Evolutionary conservation across 1,140 invertebrate species (phyloP), one percentile per base, ranked within the genome.

Genomic region (Scylla paramamosain): DNA sequence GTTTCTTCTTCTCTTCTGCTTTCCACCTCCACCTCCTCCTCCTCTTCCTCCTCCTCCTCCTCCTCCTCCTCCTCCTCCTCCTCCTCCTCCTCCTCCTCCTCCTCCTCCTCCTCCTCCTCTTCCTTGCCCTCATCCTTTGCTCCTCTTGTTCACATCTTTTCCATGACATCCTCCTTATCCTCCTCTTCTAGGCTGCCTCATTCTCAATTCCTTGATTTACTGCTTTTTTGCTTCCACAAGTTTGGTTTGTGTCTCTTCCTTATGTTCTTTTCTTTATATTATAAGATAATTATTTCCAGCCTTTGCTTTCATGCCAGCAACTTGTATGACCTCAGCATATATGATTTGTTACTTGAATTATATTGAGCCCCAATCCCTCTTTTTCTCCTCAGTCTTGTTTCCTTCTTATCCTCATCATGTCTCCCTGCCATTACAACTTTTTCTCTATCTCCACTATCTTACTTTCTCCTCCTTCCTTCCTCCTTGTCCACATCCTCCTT

Each of bases 1-100:
- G 20, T 91, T 28, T 39, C 46, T 91, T 67, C 28, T 39, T 91
- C 89, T 48, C 46, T 52, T 31, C 52, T 91, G 25, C 46, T 31
- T 20, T 95, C 12, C 92, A 84, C 67, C 92, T n/a, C 88, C 94
- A n/a, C 52, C 89, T 91, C 46, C 39, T 25, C 46, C 46, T 67
- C 7, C 25, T 67, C 29, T 20, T 91, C 25, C 16, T n/a, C 28
- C 10, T 14, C 6, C 16, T 52, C n/a, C 52, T 90, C 32, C n/a
- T 90, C 32, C 45, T 90, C 39, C n/a, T 45, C 32, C 88, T 90
- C 88, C 25, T 52, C 10, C 25, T 52, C n/a, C 39, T 90, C 28
- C 39, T 90, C 46, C 88, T 90, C 12, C 32, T 16, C 32, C 39
- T 39, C 39, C 16, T 52, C n/a, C 52, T 95, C 12, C 92, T 87